These are phyloP conservation scores for Chelidonichthys spinosus DNA, from an alignment of 2,797 vertebrate genomes.

Conservation along the genomic window DNA sequence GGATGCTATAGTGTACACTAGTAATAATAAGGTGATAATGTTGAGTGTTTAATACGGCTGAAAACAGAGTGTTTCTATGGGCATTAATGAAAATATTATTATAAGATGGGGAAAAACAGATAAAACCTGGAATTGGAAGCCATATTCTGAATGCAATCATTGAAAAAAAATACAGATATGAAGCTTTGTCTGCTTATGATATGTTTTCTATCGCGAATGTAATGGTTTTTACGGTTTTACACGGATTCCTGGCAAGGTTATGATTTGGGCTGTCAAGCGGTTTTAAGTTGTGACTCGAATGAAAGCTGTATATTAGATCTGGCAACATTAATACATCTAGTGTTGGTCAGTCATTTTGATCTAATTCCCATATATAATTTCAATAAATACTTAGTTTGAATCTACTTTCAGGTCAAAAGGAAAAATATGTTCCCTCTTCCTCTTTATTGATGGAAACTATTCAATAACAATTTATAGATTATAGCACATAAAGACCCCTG, in stretches of 20 bases:
- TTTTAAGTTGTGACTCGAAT: too few species aligned
- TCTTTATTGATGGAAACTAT: neutral
- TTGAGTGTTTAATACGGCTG: neutral
- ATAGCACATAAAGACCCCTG: neutral
- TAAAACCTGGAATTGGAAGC: neutral
- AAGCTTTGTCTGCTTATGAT: too few species aligned
- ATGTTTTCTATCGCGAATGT: too few species aligned
- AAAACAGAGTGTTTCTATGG: neutral
- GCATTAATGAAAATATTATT: neutral
- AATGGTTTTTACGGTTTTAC: too few species aligned
- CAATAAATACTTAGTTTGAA: neutral
- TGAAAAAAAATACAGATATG: too few species aligned
- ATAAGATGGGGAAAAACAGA: neutral
- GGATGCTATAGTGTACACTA: neutral
- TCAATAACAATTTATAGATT: neutral
- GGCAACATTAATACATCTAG: neutral
- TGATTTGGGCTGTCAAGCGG: too few species aligned
- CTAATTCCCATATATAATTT: neutral
- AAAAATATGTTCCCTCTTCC: neutral
- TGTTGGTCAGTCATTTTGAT: neutral
- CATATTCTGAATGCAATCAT: neutral
- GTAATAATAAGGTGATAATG: neutral
- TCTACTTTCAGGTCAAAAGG: neutral
- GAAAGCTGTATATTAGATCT: neutral
- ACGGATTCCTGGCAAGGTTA: too few species aligned